Conservation (phyloP, 2,888 invertebrate genomes). For the Troides helena region DNA sequence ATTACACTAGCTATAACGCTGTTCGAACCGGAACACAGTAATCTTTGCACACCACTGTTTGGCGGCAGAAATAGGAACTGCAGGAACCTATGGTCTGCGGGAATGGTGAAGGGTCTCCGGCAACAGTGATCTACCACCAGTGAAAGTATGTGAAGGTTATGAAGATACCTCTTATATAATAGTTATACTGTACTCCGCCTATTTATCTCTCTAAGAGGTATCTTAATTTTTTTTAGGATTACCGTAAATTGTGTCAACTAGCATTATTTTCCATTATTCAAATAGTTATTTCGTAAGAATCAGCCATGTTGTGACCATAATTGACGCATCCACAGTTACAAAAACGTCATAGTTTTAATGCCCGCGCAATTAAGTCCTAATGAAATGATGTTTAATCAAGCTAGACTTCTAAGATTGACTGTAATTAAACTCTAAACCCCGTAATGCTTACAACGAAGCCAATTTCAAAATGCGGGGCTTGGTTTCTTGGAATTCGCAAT, state of each 20-base stretch:
- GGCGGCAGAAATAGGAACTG: too few species aligned
- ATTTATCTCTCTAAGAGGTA: too few species aligned
- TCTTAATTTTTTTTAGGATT: background rate
- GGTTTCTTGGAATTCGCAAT: slow-evolving; percentile 7
- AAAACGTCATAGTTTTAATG: slow-evolving; percentile 26
- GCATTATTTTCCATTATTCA: background rate
- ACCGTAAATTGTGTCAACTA: background rate
- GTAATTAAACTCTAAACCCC: slow-evolving; percentile 25
- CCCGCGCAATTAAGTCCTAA: slow-evolving; percentile 22
- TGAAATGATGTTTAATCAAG: slow-evolving; percentile 24
- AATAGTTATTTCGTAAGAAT: slow-evolving; percentile 4
- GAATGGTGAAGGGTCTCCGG: too few species aligned
- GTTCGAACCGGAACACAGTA: too few species aligned
- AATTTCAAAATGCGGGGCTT: slow-evolving; percentile 11
- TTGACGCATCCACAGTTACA: slow-evolving; percentile 18
- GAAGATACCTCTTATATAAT: background rate
- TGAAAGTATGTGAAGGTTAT: too few species aligned
- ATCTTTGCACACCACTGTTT: too few species aligned
- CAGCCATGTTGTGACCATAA: slow-evolving; percentile 11
- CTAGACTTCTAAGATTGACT: slow-evolving; percentile 12
- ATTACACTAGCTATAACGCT: too few species aligned
- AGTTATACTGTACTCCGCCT: background rate
- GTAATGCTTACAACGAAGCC: slow-evolving; percentile 15
- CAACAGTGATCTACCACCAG: too few species aligned
- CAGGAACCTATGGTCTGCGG: too few species aligned